These are phyloP conservation scores for Scylla paramamosain DNA, from an alignment of 1,140 invertebrate genomes.

Conservation along the genomic window DNA sequence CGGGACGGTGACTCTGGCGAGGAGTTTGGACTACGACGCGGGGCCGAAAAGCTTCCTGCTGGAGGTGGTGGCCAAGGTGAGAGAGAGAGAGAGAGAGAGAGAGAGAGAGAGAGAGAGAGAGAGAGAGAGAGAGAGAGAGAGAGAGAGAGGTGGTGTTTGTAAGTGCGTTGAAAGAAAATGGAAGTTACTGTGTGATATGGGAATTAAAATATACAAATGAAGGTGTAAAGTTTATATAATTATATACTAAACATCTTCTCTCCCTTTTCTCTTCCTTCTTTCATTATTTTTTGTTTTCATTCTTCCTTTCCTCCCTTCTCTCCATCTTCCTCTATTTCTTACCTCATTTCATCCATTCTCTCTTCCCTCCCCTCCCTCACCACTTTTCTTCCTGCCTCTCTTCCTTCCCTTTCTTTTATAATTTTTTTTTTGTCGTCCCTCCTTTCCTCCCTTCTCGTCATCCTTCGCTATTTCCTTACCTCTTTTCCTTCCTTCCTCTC, in stretches of 20 bases:
- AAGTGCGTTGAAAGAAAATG: too few relatives aligned
- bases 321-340: background rate
- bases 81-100: background rate
- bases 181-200: too few relatives aligned
- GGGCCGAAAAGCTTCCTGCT: slow-evolving; percentile 40
- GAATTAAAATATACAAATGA: background rate
- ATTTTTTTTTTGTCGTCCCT: background rate
- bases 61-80: slow-evolving; percentile 58
- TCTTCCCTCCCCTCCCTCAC: background rate
- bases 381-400: background rate
- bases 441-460: too few relatives aligned
- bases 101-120: background rate
- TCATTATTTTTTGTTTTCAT: background rate
- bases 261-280: background rate
- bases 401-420: background rate
- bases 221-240: background rate
- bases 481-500: background rate
- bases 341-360: background rate
- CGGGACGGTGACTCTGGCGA: slow-evolving; percentile 50
- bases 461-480: background rate
- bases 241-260: background rate
- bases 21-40: slow-evolving; percentile 48
- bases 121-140: background rate
- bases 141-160: background rate
- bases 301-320: background rate